A percentile compares a stretch with the other conserved stretches of the same genome.
Conservation (phyloP, 2,888 invertebrate species). For the Caenorhabditis sp. region DNA sequence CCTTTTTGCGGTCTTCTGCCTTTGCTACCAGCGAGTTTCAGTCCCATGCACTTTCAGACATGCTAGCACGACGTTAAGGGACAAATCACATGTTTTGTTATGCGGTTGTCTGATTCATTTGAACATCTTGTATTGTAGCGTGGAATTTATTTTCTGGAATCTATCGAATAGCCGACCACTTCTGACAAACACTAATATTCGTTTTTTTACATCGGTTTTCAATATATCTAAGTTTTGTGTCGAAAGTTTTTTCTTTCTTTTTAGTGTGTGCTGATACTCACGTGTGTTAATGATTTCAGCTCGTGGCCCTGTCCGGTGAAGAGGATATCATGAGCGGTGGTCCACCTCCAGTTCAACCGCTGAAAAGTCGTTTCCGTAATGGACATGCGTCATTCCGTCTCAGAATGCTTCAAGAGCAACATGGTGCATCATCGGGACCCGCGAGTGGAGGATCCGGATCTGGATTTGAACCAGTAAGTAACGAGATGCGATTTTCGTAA, state of each 20-base stretch:
- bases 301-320: slow-evolving; percentile 68
- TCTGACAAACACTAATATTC: too few species aligned
- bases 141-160: too few species aligned
- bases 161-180: too few species aligned
- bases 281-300: too few species aligned
- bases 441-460: slow-evolving; percentile 31
- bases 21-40: slow-evolving; percentile 38
- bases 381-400: slow-evolving; percentile 73
- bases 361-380: slow-evolving; percentile 67
- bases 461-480: slow-evolving; percentile 64
- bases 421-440: slow-evolving; percentile 36
- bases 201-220: too few species aligned
- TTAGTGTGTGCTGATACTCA: too few species aligned
- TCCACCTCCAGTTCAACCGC: slow-evolving; percentile 60
- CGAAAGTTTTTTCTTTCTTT: neutral
- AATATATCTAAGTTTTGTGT: too few species aligned
- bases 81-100: neutral
- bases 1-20: slow-evolving; percentile 51
- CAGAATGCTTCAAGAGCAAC: slow-evolving; percentile 77
- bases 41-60: slow-evolving; percentile 12
- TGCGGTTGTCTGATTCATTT: neutral
- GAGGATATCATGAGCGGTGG: slow-evolving; percentile 65
- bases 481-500: neutral
- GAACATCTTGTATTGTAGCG: too few species aligned
- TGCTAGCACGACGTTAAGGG: too few species aligned